These are phyloP conservation scores for Gyps fulvus DNA, from an alignment of 2,113 vertebrate species.

Conservation along the genomic window DNA sequence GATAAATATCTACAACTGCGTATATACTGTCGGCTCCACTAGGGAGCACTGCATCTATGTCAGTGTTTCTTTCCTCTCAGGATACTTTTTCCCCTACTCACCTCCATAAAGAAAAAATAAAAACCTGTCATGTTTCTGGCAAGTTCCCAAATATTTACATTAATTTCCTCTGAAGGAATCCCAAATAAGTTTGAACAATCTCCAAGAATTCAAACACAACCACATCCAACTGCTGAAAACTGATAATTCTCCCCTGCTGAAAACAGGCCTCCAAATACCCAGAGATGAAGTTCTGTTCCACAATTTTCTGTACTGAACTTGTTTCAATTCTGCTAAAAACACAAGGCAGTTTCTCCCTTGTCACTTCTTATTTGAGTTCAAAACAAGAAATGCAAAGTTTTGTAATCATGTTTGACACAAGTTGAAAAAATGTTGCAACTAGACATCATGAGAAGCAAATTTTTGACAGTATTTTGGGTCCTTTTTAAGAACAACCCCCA, in stretches of 20 bases:
- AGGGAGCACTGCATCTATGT: not conserved
- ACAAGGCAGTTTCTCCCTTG: not conserved
- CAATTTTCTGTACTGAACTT: not conserved
- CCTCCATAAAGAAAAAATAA: not conserved
- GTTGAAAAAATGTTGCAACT: not conserved
- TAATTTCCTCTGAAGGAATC: not conserved
- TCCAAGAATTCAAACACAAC: not conserved
- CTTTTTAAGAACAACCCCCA: not conserved
- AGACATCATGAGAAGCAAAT: not conserved
- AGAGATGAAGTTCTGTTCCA: not conserved
- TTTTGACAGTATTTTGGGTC: not conserved
- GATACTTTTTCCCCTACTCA: not conserved
- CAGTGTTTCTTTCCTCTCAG: not conserved
- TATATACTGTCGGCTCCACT: accelerated
- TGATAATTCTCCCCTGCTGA: not conserved
- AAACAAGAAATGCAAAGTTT: not conserved
- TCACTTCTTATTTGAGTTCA: not conserved
- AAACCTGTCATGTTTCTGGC: not conserved
- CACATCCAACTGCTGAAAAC: not conserved
- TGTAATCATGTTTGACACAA: not conserved
- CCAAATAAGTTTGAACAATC: not conserved
- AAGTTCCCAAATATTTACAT: not conserved
- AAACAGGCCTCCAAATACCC: not conserved
- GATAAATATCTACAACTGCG: not conserved
- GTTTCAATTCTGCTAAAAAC: not conserved